Conservation (phyloP, 2,888 invertebrate species). For the Gastracanthus pulcherrimus region DNA sequence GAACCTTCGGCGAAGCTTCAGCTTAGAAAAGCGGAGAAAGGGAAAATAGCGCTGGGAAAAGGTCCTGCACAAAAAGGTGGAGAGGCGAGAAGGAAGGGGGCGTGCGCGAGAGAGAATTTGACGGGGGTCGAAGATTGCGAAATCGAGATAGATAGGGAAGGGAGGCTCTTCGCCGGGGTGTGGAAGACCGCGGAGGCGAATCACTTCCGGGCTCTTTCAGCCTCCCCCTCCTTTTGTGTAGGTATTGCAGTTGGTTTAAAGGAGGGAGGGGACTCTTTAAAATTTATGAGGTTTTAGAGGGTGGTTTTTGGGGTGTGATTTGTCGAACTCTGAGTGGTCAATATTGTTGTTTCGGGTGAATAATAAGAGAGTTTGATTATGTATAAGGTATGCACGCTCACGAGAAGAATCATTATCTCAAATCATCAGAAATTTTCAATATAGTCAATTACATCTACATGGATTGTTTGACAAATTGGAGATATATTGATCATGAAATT, state of each 20-base stretch:
- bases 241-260: no score
- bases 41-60: slow-evolving; percentile 40
- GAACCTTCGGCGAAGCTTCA: no score
- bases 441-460: no score
- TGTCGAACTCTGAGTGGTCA: neutral
- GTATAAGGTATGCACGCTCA: no score
- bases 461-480: no score
- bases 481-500: no score
- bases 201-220: slow-evolving; percentile 69
- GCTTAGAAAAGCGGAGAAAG: slow-evolving; percentile 55
- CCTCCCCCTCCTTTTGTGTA: neutral
- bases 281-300: slow-evolving; percentile 46
- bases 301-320: slow-evolving; percentile 13
- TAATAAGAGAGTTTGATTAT: neutral
- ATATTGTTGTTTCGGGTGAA: neutral
- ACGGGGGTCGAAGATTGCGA: slow-evolving; percentile 14
- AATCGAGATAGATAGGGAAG: slow-evolving; percentile 47
- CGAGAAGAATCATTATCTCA: no score
- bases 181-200: slow-evolving; percentile 52
- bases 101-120: slow-evolving; percentile 55
- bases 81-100: slow-evolving; percentile 35
- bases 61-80: slow-evolving; percentile 54
- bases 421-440: no score
- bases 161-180: neutral
- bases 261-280: no score